Evolutionary conservation across 2,797 vertebrate genomes (phyloP).

Genomic region (Melanogrammus aeglefinus): DNA sequence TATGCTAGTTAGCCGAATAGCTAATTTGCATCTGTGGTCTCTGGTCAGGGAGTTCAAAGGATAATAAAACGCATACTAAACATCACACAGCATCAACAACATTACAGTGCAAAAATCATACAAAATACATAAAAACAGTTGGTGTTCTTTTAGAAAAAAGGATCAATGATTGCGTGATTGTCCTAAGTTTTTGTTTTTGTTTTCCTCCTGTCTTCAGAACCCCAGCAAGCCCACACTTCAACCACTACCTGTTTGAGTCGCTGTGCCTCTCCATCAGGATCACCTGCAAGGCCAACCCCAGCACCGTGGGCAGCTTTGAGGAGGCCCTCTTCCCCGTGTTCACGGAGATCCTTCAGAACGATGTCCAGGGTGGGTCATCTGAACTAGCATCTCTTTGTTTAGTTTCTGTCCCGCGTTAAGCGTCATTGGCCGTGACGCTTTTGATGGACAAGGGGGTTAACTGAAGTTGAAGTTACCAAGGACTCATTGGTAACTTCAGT

Average conservation of each 20-base stretch:
- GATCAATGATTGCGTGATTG: no score
- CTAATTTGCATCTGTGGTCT: no score
- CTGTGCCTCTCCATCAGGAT: constrained; percentile 94
- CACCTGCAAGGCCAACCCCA: constrained; percentile 91
- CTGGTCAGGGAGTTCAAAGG: no score
- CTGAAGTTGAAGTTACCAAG: no score
- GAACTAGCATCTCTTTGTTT: background rate
- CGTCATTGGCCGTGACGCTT: background rate
- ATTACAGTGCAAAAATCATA: no score
- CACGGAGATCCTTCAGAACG: constrained; percentile 95
- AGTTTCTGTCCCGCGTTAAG: background rate
- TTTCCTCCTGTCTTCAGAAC: constrained; percentile 76
- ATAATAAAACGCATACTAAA: no score
- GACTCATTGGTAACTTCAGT: background rate
- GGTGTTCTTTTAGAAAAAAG: no score
- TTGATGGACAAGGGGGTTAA: no score
- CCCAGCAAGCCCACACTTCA: constrained; percentile 99
- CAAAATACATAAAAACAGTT: no score
- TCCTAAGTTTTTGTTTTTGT: background rate
- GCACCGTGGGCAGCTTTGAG: constrained; percentile 90
- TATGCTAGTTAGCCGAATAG: no score
- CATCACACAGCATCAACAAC: no score
- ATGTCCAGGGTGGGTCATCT: constrained; percentile 88
- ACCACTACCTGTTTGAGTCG: constrained; percentile 98
- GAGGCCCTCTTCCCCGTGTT: constrained; percentile 97